These are phyloP conservation scores for Chionoecetes opilio DNA, from an alignment of 1,140 invertebrate genomes.

Conservation along the genomic window DNA sequence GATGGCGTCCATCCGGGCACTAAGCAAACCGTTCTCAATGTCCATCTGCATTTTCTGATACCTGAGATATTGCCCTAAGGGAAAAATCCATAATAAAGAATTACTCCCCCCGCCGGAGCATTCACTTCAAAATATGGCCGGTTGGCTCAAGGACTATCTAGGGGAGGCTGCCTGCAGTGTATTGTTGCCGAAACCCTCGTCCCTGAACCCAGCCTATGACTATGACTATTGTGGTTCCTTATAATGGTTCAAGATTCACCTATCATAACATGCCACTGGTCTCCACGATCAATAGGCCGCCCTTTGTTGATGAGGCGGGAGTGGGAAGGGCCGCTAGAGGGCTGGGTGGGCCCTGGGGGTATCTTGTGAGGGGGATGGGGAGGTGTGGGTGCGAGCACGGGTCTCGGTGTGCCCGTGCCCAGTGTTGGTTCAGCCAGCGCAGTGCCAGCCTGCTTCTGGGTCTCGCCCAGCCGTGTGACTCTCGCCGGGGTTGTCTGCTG, in stretches of 20 bases:
- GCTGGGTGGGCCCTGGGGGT: background rate
- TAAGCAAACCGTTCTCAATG: too few species aligned
- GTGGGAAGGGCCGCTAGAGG: background rate
- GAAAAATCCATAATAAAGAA: too few species aligned
- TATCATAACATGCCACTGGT: background rate
- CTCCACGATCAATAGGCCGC: background rate
- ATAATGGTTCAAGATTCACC: background rate
- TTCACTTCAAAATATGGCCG: too few species aligned
- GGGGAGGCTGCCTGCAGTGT: background rate
- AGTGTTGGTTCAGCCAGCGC: conserved; percentile 63
- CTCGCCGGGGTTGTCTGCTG: background rate
- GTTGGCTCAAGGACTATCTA: too few species aligned
- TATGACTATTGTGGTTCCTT: background rate
- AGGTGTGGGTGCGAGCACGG: background rate
- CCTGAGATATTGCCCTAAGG: too few species aligned
- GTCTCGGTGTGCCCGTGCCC: conserved; percentile 64
- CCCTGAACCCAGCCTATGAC: background rate
- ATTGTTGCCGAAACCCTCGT: background rate
- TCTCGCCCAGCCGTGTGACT: background rate
- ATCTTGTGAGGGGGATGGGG: background rate
- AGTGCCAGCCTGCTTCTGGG: background rate
- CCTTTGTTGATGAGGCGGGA: background rate
- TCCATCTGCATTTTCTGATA: too few species aligned
- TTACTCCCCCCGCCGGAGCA: too few species aligned
- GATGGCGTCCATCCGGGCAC: too few species aligned